A percentile compares a stretch with the other conserved stretches of the same genome.
Conservation (phyloP, 2,797 vertebrate species). For the Siniperca obscura region DNA sequence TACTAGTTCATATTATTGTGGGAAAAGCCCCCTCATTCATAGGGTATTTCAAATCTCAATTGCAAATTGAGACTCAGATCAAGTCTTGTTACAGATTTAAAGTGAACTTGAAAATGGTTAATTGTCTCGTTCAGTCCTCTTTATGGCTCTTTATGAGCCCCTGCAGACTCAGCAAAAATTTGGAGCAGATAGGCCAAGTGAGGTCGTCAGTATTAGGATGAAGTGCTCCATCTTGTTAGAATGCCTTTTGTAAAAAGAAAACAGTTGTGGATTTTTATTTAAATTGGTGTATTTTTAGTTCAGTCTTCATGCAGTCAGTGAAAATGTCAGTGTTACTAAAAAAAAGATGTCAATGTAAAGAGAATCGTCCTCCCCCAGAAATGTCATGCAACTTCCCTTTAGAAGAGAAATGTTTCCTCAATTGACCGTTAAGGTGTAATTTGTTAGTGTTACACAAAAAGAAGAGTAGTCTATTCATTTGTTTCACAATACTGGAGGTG, state of each 20-base stretch:
- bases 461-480: slow-evolving; percentile 27
- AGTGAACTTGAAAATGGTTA: slow-evolving; percentile 62
- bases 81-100: slow-evolving; percentile 46
- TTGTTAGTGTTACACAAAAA: slow-evolving; percentile 39
- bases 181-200: slow-evolving; percentile 47
- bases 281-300: slow-evolving; percentile 22
- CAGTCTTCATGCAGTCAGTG: neutral
- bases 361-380: slow-evolving; percentile 26
- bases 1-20: slow-evolving; percentile 56
- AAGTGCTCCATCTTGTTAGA: slow-evolving; percentile 50
- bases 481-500: slow-evolving; percentile 23
- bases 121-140: slow-evolving; percentile 61
- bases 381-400: slow-evolving; percentile 55
- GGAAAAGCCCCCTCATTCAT: slow-evolving; percentile 41
- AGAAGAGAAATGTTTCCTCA: slow-evolving; percentile 46
- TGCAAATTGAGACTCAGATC: slow-evolving; percentile 57
- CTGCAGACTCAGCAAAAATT: slow-evolving; percentile 53
- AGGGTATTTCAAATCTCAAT: slow-evolving; percentile 45
- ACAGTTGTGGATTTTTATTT: slow-evolving; percentile 40
- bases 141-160: slow-evolving; percentile 48
- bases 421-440: slow-evolving; percentile 66
- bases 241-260: slow-evolving; percentile 31
- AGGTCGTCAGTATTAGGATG: slow-evolving; percentile 47
- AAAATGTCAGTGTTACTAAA: slow-evolving; percentile 61
- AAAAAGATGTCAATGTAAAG: slow-evolving; percentile 21